A percentile compares a stretch with the other conserved stretches of the same genome.
Evolutionary conservation across 2,797 vertebrate species (phyloP).

Genomic region (Semaprochilodus insignis): DNA sequence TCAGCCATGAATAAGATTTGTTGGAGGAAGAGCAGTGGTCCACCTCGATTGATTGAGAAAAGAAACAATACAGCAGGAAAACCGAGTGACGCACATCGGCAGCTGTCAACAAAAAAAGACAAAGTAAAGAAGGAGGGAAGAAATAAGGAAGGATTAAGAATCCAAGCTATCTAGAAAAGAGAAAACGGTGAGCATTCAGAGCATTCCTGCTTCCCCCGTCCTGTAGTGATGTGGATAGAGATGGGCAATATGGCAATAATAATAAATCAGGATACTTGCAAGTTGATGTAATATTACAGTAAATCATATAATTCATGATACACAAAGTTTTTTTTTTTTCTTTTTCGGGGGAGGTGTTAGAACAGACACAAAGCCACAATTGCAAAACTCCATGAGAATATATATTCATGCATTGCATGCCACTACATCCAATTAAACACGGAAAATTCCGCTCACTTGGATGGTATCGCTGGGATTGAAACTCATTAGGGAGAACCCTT

Average conservation of each 20-base stretch:
- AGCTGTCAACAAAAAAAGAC: conserved; percentile 13
- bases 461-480: neutral
- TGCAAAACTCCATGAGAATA: neutral
- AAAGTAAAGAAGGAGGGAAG: conserved; percentile 3
- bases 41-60: neutral
- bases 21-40: neutral
- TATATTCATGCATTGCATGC: neutral
- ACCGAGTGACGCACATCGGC: conserved; percentile 24
- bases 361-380: neutral
- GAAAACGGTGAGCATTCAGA: conserved; percentile 33
- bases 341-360: neutral
- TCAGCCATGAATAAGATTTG: conserved; percentile 15
- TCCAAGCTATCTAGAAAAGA: conserved; percentile 63
- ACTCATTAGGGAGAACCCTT: neutral
- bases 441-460: neutral
- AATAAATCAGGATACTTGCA: neutral
- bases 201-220: conserved; percentile 14
- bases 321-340: neutral
- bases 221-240: neutral
- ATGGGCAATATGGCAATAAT: neutral
- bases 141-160: neutral
- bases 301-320: neutral
- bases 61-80: neutral
- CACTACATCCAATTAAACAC: neutral
- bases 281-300: neutral